Base-by-base conservation (phyloP, 2,797 vertebrate genomes). In the Thamnophis elegans region DNA sequence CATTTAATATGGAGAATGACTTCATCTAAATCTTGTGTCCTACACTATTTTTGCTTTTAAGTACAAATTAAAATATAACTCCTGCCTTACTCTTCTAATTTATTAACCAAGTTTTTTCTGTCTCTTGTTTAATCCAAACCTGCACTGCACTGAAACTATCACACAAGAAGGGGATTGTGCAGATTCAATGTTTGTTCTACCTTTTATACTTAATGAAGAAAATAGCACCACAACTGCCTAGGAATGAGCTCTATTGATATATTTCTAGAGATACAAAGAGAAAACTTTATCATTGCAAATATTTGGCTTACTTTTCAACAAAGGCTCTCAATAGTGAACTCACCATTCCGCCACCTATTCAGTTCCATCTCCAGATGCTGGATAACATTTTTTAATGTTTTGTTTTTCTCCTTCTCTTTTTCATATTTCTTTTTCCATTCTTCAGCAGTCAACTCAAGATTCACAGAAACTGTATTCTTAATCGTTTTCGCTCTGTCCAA, bases 391-490 rank as follows among this genome's bases (percentile, higher is more conserved):
- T 99, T 99, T 26, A 99, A 95, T 1, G 98, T 98, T 97, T 99
- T 99, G 96, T 98, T 99, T 97, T 99, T 99, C 95, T 99, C 99
- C 90, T 99, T 99, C 96, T 99, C 99, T 96, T 99, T 99, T 96
- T 99, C 99, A 0, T 98, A 99, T 95, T 99, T 99, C 96, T 98
- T 99, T 98, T 99, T 99, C 99, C 99, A 99, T 97, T 99, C 99
- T 96, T 99, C 99, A 0, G 99, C 99, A 0, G 99, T 99, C 97
- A 99, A 97, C 96, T 99, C 99, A 97, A 99, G 97, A 92, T 99
- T 99, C 95, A 99, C 98, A 89, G 98, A 99, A 78, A 99, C 99
- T 0, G 99, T 99, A 97, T 99, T 99, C 97, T 99, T 99, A 97
- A 99, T 99, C 60, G 99, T 99, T 98, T 99, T 99, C 0, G 99